Conservation (phyloP, 2,113 vertebrate genomes). For the Gila orcuttii region DNA sequence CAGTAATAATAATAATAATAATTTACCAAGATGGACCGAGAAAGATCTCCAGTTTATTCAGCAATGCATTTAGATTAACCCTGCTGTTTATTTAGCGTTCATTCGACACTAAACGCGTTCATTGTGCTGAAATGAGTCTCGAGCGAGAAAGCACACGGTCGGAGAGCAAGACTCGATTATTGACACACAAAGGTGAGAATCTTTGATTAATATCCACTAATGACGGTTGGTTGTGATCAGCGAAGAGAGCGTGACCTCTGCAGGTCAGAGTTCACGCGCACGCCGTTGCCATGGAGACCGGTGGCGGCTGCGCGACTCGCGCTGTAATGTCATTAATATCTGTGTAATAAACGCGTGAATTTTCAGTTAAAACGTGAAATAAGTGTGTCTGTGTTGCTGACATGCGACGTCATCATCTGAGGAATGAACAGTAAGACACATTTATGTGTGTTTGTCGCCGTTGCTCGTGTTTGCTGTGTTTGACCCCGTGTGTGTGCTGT, state of each 20-base stretch:
- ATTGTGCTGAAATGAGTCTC: background rate
- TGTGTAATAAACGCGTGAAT: background rate
- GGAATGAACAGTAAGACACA: conserved; percentile 68
- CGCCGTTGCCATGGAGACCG: conserved; percentile 75
- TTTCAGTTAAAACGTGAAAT: background rate
- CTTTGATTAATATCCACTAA: background rate
- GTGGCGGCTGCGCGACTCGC: conserved; percentile 47
- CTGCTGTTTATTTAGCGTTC: background rate
- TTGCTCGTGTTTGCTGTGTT: background rate
- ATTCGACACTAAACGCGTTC: background rate
- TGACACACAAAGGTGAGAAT: background rate
- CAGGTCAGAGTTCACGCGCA: conserved; percentile 78
- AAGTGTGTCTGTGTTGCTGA: background rate
- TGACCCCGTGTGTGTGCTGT: conserved; percentile 53
- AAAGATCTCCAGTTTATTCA: background rate
- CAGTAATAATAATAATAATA: background rate
- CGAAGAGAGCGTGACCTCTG: background rate
- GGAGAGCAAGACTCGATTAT: background rate
- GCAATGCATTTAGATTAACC: background rate
- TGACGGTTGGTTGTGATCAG: background rate
- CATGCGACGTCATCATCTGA: conserved; percentile 47
- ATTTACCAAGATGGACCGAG: background rate
- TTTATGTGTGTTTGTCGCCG: background rate
- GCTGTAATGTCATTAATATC: background rate
- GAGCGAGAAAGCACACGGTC: background rate